Evolutionary conservation across 2,888 invertebrate species (phyloP).

Genomic region (Chymomyza procnemis): DNA sequence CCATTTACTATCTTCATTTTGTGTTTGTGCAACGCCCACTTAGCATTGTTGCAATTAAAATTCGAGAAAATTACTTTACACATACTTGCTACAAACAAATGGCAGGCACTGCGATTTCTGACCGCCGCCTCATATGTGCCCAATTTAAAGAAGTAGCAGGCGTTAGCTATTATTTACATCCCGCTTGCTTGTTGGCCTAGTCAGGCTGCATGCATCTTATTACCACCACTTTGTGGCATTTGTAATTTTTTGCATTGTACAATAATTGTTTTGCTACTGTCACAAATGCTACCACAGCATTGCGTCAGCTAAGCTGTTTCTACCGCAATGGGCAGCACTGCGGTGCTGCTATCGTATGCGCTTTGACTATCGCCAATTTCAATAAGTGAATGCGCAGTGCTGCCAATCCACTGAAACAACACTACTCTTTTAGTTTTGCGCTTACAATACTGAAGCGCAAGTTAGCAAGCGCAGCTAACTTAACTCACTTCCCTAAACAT

Average conservation of each 20-base stretch:
- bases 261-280: neutral
- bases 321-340: too few relatives aligned
- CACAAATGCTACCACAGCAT: neutral
- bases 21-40: conserved; percentile 31
- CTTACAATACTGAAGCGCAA: conserved; percentile 1
- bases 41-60: conserved; percentile 59
- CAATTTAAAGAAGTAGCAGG: too few relatives aligned
- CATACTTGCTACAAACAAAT: conserved; percentile 23
- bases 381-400: conserved; percentile 27
- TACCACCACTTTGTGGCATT: neutral
- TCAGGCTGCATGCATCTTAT: conserved; percentile 17
- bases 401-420: neutral
- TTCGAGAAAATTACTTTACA: conserved; percentile 48
- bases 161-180: too few relatives aligned
- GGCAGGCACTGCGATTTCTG: too few relatives aligned
- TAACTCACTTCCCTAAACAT: neutral
- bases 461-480: conserved; percentile 18
- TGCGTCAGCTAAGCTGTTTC: neutral
- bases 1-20: neutral
- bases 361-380: conserved; percentile 26
- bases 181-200: conserved; percentile 44
- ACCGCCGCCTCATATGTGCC: too few relatives aligned
- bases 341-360: neutral
- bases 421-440: neutral
- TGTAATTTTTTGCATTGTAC: neutral